These are phyloP conservation scores for Ormyrus thymus DNA, from an alignment of 2,888 invertebrate genomes.

Conservation along the genomic window DNA sequence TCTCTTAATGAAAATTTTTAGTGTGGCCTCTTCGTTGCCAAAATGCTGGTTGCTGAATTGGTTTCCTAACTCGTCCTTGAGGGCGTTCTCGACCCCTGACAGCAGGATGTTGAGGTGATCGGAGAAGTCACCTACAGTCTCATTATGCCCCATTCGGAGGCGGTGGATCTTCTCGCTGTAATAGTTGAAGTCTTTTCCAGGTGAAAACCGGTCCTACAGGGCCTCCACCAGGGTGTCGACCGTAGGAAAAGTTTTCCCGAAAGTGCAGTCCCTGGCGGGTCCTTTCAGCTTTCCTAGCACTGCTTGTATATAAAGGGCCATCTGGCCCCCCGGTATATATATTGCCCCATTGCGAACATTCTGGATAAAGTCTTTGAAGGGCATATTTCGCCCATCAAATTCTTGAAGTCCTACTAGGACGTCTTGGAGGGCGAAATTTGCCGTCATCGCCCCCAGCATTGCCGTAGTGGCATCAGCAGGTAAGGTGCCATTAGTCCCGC, in stretches of 20 bases:
- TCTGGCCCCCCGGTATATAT: not conserved
- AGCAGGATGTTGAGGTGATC: slow-evolving; percentile 5
- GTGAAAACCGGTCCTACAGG: not conserved
- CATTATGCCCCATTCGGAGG: not conserved
- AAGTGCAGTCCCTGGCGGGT: not conserved
- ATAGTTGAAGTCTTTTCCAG: not conserved
- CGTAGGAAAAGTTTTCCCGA: not conserved
- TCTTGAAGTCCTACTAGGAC: too few species aligned
- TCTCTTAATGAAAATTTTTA: slow-evolving; percentile 1
- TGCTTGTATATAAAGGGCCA: not conserved
- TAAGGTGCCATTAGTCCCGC: too few species aligned
- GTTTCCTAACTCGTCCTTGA: not conserved
- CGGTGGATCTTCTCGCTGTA: not conserved
- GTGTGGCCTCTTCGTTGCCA: not conserved
- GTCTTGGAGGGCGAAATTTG: too few species aligned
- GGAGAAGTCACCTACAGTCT: not conserved
- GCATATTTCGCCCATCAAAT: too few species aligned
- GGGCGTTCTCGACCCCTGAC: not conserved
- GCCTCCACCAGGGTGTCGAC: not conserved
- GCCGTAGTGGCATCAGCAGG: too few species aligned
- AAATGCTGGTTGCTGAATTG: not conserved
- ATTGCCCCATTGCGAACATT: too few species aligned
- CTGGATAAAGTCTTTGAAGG: too few species aligned
- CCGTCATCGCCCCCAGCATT: too few species aligned
- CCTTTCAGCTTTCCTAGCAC: not conserved